Evolutionary conservation across 2,113 vertebrate genomes (phyloP).

Genomic region (Picathartes gymnocephalus): DNA sequence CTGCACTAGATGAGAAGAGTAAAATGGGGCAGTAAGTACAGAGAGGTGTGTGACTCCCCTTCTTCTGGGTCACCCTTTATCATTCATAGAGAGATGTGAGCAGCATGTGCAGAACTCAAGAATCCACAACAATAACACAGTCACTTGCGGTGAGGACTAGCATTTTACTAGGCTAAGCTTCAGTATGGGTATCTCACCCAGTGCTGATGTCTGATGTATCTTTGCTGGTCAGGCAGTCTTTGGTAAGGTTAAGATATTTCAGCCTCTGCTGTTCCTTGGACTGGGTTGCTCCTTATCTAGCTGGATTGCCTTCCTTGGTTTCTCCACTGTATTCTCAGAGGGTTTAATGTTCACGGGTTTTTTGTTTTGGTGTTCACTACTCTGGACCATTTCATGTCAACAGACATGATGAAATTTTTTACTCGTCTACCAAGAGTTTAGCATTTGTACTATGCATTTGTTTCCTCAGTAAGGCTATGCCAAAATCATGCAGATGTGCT

Average conservation of each 20-base stretch:
- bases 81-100: not conserved
- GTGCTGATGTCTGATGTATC: not conserved
- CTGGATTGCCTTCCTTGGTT: not conserved
- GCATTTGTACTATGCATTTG: not conserved
- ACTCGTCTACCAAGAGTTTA: not conserved
- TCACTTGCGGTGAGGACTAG: not conserved
- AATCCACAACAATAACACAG: not conserved
- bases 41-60: not conserved
- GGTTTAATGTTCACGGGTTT: not conserved
- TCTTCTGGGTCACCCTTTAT: not conserved
- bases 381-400: not conserved
- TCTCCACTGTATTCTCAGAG: not conserved
- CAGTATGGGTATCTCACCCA: not conserved
- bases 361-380: not conserved
- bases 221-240: not conserved
- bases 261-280: not conserved
- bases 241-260: not conserved
- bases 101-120: not conserved
- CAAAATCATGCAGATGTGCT: not conserved
- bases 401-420: not conserved
- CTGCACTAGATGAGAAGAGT: not conserved
- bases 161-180: not conserved
- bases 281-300: not conserved
- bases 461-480: not conserved
- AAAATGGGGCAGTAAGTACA: not conserved